Conservation (phyloP, 2,797 vertebrate species). For the Malurus leucopterus region DNA sequence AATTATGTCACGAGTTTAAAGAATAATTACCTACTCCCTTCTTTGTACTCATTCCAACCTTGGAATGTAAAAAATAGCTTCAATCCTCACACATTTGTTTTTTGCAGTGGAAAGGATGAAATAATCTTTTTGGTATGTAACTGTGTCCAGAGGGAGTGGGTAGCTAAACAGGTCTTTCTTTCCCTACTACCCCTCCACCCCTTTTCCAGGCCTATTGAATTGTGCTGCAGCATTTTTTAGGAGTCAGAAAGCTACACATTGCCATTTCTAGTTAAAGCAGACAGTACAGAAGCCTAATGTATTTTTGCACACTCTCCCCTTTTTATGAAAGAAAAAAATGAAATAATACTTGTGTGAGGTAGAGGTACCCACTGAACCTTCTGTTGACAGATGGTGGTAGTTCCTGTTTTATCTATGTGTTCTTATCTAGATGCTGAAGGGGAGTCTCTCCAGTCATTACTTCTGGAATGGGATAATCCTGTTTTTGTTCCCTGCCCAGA, state of each 20-base stretch:
- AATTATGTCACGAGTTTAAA: slow-evolving; percentile 46
- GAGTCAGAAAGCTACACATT: not conserved
- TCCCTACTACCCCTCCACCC: not conserved
- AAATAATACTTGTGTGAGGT: not conserved
- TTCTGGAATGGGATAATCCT: slow-evolving; percentile 92
- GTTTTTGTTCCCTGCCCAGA: slow-evolving; percentile 85
- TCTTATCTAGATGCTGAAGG: slow-evolving; percentile 49
- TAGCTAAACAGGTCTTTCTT: slow-evolving; percentile 24
- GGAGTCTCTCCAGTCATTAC: slow-evolving; percentile 78
- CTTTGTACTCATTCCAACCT: slow-evolving; percentile 45
- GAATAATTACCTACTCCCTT: slow-evolving; percentile 44
- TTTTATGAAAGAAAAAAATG: not conserved
- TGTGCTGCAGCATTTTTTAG: not conserved
- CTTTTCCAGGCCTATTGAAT: not conserved
- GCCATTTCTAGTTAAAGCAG: not conserved
- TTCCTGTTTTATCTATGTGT: not conserved
- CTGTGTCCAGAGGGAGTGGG: slow-evolving; percentile 26
- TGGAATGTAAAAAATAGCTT: slow-evolving; percentile 50
- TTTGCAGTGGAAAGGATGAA: not conserved
- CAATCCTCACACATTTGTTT: slow-evolving; percentile 10
- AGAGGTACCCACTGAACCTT: not conserved
- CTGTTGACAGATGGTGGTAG: not conserved
- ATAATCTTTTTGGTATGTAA: slow-evolving; percentile 48
- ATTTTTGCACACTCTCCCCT: not conserved
- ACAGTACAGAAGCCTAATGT: not conserved